Base-by-base conservation (phyloP, 1,140 invertebrate species). In the Monochamus saltuarius region DNA sequence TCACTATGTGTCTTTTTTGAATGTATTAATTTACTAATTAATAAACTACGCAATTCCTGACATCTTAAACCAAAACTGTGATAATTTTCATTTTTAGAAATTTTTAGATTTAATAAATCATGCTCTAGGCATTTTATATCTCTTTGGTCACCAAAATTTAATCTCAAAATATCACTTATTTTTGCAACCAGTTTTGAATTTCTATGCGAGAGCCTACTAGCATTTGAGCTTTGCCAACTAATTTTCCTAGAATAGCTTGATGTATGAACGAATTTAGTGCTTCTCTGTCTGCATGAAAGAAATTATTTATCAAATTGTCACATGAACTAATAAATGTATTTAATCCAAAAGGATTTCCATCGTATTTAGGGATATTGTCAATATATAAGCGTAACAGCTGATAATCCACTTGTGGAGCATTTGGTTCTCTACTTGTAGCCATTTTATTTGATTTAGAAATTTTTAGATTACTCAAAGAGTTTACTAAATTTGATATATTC, bases 121-220 rank as follows among this genome's bases (percentile, higher is more conserved):
- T 59, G 56, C 8, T 37, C 35, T 7, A 59, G 6, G 35, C 56
- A 49, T 39, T 51, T 17, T 16, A 46, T n/a, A 56, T 59, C 46
- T 34, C 39, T n/a, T n/a, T 64, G 62, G 56, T 64, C 62, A 13
- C 50, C 52, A 37, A 61, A 61, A 56, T 37, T 57, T 6, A 46
- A 7, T 17, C 34, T 50, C 36, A 61, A 29, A 29, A 37, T 39
- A 11, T 37, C 14, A 60, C 61, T 60, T 7, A 60, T 56, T n/a
- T n/a, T 4, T 35, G 6, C 8, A 4, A 39, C 50, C 62, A 64
- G 1, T n/a, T 11, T 56, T 35, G 37, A 39, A 61, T 54, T 42
- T 61, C 62, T 29, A 40, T 38, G 34, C 53, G 22, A 17, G 45
- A 45, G 56, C 42, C 61, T 13, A 63, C 54, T 50, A 46, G 52